These are phyloP conservation scores for Dicrostonyx torquatus DNA, from an alignment of 2,797 vertebrate genomes.

Conservation along the genomic window DNA sequence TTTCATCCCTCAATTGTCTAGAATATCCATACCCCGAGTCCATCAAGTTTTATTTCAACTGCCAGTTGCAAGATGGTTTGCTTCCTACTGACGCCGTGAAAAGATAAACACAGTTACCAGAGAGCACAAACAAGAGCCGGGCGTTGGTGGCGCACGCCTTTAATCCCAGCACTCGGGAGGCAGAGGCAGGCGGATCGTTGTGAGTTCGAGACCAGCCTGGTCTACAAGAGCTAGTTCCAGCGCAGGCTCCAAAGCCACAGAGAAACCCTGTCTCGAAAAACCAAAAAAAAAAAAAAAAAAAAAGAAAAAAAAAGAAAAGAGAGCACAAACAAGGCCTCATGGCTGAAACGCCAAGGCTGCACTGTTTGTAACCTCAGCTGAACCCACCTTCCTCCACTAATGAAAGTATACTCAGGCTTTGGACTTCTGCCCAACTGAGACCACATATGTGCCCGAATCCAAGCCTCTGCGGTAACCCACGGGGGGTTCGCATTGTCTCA, in stretches of 20 bases:
- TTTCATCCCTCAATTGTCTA: constrained; percentile 57
- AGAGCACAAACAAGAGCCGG: too few species aligned
- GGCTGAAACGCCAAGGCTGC: constrained; percentile 35
- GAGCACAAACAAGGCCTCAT: constrained; percentile 23
- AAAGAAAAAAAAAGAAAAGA: too few species aligned
- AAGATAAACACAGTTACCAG: constrained; percentile 40
- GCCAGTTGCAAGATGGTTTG: constrained; percentile 55
- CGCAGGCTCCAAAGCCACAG: too few species aligned
- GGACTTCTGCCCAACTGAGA: constrained; percentile 50
- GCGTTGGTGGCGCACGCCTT: too few species aligned
- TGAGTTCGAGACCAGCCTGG: too few species aligned
- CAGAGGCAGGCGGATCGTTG: too few species aligned
- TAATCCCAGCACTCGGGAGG: too few species aligned
- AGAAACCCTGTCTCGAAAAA: too few species aligned
- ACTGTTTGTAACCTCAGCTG: constrained; percentile 64
- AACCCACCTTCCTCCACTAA: constrained; percentile 58
- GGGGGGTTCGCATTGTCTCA: constrained; percentile 66
- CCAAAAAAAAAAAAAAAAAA: too few species aligned
- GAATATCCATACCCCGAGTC: constrained; percentile 59
- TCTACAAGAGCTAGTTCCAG: too few species aligned
- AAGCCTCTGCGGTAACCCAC: constrained; percentile 64
- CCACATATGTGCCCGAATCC: constrained; percentile 61
- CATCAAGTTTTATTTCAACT: constrained; percentile 57
- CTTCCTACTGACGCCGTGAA: constrained; percentile 51
- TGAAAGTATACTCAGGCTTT: constrained; percentile 41